A percentile compares a stretch with the other conserved stretches of the same genome.
phyloP scores from a whole-genome alignment of 2,888 invertebrate species.

The Drosophila nr. perissopoda region DNA sequence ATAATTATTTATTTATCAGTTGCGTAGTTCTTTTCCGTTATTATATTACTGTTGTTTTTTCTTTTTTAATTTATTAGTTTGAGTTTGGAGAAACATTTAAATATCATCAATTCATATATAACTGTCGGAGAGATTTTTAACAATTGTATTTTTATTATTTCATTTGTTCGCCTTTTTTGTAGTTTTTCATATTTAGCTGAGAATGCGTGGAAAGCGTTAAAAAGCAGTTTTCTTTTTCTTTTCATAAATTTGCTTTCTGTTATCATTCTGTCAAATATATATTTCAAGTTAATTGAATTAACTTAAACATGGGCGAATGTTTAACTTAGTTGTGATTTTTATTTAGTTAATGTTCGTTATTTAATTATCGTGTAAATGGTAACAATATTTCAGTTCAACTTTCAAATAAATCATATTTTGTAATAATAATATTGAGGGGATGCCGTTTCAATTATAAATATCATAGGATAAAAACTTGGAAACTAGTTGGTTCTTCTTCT shows the following conservation, averaged over 20 bases:
- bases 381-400: constrained; percentile 63
- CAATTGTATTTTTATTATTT: constrained; percentile 61
- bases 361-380: constrained; percentile 49
- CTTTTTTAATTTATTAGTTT: constrained; percentile 36
- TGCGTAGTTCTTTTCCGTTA: constrained; percentile 57
- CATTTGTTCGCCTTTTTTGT: constrained; percentile 36
- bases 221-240: constrained; percentile 43
- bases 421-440: constrained; percentile 6
- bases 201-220: constrained; percentile 62
- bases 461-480: background rate
- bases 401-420: constrained; percentile 25
- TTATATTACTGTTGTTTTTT: constrained; percentile 22
- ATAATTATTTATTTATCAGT: constrained; percentile 55
- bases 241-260: constrained; percentile 17
- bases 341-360: constrained; percentile 22
- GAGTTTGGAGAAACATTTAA: constrained; percentile 65
- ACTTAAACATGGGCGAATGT: constrained; percentile 62
- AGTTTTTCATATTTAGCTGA: constrained; percentile 11
- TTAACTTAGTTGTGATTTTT: constrained; percentile 45
- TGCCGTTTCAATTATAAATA: constrained; percentile 2
- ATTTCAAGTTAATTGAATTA: constrained; percentile 73
- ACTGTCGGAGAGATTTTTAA: constrained; percentile 70
- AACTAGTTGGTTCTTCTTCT: constrained; percentile 14
- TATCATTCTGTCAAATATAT: constrained; percentile 22
- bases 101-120: constrained; percentile 54